Conservation (phyloP, 2,113 vertebrate species). For the Pituophis catenifer region DNA sequence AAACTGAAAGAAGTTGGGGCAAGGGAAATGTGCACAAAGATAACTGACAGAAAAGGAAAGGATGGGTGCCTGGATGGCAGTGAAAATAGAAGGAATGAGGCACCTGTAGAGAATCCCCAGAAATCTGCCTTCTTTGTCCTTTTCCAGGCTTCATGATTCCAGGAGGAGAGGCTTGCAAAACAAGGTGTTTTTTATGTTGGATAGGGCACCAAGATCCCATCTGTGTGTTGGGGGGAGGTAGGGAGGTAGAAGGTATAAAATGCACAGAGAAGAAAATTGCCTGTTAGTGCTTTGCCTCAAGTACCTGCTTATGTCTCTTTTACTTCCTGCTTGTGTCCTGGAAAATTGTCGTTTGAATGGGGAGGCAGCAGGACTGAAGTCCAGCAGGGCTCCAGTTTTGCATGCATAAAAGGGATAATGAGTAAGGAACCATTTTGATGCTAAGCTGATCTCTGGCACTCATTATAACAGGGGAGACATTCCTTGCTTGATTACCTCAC, state of each 20-base stretch:
- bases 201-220: background rate
- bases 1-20: background rate
- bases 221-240: too few species aligned
- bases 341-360: background rate
- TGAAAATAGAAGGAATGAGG: background rate
- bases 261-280: background rate
- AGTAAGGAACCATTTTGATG: background rate
- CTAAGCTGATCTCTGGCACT: background rate
- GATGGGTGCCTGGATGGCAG: background rate
- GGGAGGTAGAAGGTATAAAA: background rate
- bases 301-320: background rate
- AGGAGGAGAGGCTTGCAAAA: background rate
- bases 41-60: background rate
- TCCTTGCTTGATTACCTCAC: background rate
- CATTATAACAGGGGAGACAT: background rate
- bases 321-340: background rate
- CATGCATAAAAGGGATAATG: background rate
- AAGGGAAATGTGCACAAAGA: background rate
- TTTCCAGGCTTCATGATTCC: background rate
- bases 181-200: background rate
- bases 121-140: background rate
- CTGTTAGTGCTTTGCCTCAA: background rate
- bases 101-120: background rate
- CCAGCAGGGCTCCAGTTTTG: background rate
- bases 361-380: background rate